Conservation (phyloP, 2,888 invertebrate species). For the Rotaria socialis region DNA sequence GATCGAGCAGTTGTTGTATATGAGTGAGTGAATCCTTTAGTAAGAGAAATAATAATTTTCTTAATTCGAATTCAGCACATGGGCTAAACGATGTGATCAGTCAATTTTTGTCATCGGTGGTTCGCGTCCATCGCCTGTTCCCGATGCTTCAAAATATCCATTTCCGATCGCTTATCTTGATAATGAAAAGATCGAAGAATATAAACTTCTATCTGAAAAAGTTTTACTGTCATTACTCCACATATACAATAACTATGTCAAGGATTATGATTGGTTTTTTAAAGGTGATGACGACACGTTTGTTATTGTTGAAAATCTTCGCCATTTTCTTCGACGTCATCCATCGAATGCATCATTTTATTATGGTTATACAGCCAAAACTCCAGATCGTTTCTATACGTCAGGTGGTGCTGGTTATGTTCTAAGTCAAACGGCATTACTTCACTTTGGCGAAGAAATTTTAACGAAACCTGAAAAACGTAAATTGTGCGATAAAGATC, state of each 20-base stretch:
- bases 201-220: background rate
- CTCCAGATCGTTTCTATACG: background rate
- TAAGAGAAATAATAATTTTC: no score
- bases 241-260: background rate
- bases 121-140: background rate
- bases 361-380: background rate
- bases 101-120: background rate
- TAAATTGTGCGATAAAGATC: background rate
- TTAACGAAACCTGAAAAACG: background rate
- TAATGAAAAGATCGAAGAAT: background rate
- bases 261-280: constrained; percentile 12
- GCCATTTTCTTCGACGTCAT: constrained; percentile 24
- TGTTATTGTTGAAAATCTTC: constrained; percentile 22
- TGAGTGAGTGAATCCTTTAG: background rate
- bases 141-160: background rate
- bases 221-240: background rate
- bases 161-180: constrained; percentile 10
- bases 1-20: background rate
- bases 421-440: background rate
- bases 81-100: constrained; percentile 26
- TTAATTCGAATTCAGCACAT: background rate
- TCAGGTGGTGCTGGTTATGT: constrained; percentile 30
- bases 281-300: background rate
- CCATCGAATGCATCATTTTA: background rate
- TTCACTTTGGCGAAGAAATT: background rate